phyloP scores from a whole-genome alignment of 2,888 invertebrate genomes.

The Digitonthophagus gazella region DNA sequence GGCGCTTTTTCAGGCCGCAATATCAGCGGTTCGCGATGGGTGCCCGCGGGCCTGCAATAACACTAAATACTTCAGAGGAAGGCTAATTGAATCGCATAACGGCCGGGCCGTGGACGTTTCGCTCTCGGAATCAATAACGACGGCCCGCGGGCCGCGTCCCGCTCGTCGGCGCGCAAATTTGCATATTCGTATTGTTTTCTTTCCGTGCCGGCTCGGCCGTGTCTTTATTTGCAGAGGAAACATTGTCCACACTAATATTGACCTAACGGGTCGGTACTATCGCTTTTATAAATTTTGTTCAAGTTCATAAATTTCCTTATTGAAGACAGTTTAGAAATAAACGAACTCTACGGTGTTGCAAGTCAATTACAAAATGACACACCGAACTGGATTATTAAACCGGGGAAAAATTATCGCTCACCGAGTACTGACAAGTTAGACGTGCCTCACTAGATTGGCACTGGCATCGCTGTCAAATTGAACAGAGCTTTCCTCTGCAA shows the following conservation, averaged over 20 bases:
- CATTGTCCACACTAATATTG: constrained; percentile 5
- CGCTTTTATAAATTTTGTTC: background rate
- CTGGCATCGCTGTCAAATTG: constrained; percentile 4
- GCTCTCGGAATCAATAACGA: constrained; percentile 19
- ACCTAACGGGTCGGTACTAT: constrained; percentile 4
- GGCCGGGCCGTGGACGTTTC: constrained; percentile 8
- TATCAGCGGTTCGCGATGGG: background rate
- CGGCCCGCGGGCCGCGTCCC: constrained; percentile 1
- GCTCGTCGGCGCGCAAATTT: constrained; percentile 14
- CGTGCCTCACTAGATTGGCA: too few relatives aligned
- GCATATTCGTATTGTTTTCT: constrained; percentile 21
- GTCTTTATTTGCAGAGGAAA: constrained; percentile 15
- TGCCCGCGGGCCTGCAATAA: constrained; percentile 18
- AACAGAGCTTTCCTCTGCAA: too few relatives aligned
- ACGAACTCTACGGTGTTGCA: too few relatives aligned
- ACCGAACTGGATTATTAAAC: background rate
- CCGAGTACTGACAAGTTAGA: background rate
- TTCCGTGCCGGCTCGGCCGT: background rate
- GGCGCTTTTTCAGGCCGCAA: background rate
- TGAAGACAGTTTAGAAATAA: background rate
- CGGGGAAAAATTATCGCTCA: background rate
- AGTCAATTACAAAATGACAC: background rate
- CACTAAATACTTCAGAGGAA: constrained; percentile 21
- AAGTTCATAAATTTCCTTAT: background rate
- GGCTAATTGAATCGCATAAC: constrained; percentile 22